phyloP scores from a whole-genome alignment of 2,797 vertebrate genomes.

The Linurgus olivaceus region DNA sequence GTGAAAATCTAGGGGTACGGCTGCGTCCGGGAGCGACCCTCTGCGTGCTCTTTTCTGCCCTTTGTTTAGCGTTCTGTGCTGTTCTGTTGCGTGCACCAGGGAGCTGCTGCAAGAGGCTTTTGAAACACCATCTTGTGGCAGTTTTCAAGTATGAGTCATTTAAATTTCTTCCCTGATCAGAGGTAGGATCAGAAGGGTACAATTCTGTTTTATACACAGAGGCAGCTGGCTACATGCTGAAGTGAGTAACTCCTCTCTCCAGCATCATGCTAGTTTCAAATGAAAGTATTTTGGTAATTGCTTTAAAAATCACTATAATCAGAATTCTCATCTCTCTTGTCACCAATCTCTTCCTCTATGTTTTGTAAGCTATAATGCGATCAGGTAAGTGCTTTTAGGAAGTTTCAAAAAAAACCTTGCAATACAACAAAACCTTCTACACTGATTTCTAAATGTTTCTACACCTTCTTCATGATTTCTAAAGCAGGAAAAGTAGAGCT shows the following conservation, averaged over 20 bases:
- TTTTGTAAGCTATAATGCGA: conserved; percentile 4
- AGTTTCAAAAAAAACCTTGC: neutral
- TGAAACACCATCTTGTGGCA: neutral
- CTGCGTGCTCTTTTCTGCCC: neutral
- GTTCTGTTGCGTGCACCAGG: neutral
- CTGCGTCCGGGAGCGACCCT: conserved; percentile 31
- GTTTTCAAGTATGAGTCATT: neutral
- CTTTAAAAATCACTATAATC: neutral
- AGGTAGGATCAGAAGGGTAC: neutral
- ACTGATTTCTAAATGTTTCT: neutral
- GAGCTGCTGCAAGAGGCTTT: neutral
- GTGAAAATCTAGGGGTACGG: conserved; percentile 99
- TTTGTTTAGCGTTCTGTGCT: neutral
- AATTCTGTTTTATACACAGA: neutral
- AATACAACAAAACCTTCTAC: neutral
- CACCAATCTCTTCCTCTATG: neutral
- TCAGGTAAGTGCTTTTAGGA: conserved; percentile 66
- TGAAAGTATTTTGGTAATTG: neutral
- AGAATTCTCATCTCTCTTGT: neutral
- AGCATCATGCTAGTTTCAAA: neutral
- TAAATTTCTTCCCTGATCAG: neutral
- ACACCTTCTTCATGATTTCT: neutral
- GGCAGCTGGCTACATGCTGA: neutral
- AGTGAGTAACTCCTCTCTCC: neutral
- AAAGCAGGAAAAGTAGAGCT: neutral